Percentiles rank a stretch among this genome's conserved stretches.
These are phyloP conservation scores for Nasonia giraulti DNA, from an alignment of 1,140 invertebrate species.

Conservation along the genomic window DNA sequence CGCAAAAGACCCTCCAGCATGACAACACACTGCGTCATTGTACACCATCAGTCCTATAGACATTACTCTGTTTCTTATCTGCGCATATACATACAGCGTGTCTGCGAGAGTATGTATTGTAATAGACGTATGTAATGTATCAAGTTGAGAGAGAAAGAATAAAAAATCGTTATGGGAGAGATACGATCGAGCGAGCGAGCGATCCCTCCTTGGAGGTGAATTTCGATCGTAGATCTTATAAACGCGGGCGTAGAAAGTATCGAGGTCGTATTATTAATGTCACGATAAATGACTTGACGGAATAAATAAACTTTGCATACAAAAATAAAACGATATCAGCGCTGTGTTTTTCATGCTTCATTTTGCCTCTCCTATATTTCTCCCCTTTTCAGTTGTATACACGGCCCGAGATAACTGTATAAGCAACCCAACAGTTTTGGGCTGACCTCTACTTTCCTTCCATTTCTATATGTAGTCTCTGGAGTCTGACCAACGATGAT, in stretches of 20 bases:
- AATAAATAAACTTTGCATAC: slow-evolving; percentile 65
- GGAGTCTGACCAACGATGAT: no score
- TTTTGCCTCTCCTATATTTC: neutral
- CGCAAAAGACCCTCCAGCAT: neutral
- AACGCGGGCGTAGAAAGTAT: slow-evolving; percentile 62
- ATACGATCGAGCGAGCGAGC: slow-evolving; percentile 7
- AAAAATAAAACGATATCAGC: slow-evolving; percentile 51
- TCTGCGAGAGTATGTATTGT: neutral
- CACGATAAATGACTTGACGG: slow-evolving; percentile 62
- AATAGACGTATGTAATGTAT: neutral
- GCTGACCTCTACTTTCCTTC: no score
- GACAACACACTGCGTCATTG: neutral
- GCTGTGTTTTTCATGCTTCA: neutral
- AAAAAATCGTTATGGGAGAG: slow-evolving; percentile 5
- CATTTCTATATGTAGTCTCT: no score
- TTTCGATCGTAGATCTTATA: slow-evolving; percentile 61
- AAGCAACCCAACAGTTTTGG: no score
- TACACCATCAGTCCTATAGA: neutral
- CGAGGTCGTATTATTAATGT: slow-evolving; percentile 63
- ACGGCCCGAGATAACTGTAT: no score
- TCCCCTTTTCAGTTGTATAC: neutral
- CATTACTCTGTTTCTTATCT: slow-evolving; percentile 1
- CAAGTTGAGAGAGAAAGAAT: neutral
- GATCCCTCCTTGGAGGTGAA: slow-evolving; percentile 36
- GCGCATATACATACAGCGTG: neutral